Base-by-base conservation (phyloP, 1,140 invertebrate genomes). In the Berghia stephanieae region DNA sequence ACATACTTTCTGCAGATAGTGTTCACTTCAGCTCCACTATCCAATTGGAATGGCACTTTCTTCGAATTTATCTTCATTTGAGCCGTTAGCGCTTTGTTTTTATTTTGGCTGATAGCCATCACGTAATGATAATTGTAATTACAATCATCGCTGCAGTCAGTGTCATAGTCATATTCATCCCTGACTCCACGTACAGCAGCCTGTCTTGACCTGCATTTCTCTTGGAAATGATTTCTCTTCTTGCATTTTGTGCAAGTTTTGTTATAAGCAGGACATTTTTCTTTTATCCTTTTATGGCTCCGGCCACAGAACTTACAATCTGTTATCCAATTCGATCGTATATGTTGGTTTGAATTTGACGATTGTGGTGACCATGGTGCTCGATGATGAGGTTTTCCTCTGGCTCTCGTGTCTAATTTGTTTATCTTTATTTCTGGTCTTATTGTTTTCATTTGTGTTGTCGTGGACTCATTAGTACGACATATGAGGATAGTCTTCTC, bases 281-380 rank as follows among this genome's bases (percentile, higher is more conserved):
- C 8, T 27, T 63, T 63, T 24, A 8, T 27, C 34, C 18, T 8
- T 63, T 63, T 31, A 63, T 63, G 27, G 57, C 34, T 27, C 34
- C 34, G 18, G 10, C 57, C 57, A 63, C 57, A 63, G 27, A 63
- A 63, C 34, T 63, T 63, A 31, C 57, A 63, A 10, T 63, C n/a
- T n/a, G n/a, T n/a, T n/a, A n/a, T n/a, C n/a, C n/a, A n/a, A n/a
- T n/a, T n/a, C n/a, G n/a, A n/a, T n/a, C n/a, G n/a, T n/a, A n/a
- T n/a, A n/a, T n/a, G n/a, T n/a, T n/a, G n/a, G n/a, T n/a, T n/a
- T n/a, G n/a, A n/a, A n/a, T n/a, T 13, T n/a, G n/a, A n/a, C n/a
- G n/a, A n/a, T n/a, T n/a, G n/a, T n/a, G n/a, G n/a, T n/a, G n/a
- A n/a, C n/a, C n/a, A n/a, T n/a, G n/a, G n/a, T n/a, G n/a, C n/a